Base-by-base conservation (phyloP, 2,113 vertebrate species). In the Heptranchias perlo region DNA sequence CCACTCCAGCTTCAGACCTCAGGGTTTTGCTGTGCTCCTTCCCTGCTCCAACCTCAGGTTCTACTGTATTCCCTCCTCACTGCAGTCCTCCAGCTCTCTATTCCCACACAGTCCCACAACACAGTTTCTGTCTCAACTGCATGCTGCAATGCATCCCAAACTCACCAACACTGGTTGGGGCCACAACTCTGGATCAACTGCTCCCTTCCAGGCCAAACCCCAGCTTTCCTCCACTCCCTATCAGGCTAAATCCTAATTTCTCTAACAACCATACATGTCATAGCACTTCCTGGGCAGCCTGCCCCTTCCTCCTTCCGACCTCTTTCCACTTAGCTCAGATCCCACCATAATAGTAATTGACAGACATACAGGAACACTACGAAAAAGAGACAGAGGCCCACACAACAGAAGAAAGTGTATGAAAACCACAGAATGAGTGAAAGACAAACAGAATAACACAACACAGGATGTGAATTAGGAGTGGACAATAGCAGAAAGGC, bases 371-470 rank as follows among this genome's bases (percentile, higher is more conserved):
- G 35, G 11, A n/a, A 62, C 0, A 82, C 39, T 44, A 23, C 18
- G 11, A 49, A n/a, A 62, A 39, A 93, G 2, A 89, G 25, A 11
- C 16, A 93, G 16, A 21, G 35, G 16, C 3, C 14, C 16, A 64
- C 58, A 93, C 18, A 64, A 25, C 58, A 93, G 31, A 23, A 62
- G 31, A 10, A 6, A 61, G 54, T 4, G 11, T 35, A 89, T 89
- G 49, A 86, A 86, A 25, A 91, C 31, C 96, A 96, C 96, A 89
- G 3, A 44, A 76, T 76, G 13, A 35, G 35, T 47, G 44, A 95
- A 49, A 95, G 16, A 31, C 89, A 96, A 96, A 87, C 86, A 93
- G 96, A 28, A 96, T 82, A 96, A 96, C 96, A 96, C 92, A 96
- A 96, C 96, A 87, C 31, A n/a, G 52, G 14, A 16, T 91, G 18